Conservation (phyloP, 2,797 vertebrate genomes). For the Tapirus indicus region DNA sequence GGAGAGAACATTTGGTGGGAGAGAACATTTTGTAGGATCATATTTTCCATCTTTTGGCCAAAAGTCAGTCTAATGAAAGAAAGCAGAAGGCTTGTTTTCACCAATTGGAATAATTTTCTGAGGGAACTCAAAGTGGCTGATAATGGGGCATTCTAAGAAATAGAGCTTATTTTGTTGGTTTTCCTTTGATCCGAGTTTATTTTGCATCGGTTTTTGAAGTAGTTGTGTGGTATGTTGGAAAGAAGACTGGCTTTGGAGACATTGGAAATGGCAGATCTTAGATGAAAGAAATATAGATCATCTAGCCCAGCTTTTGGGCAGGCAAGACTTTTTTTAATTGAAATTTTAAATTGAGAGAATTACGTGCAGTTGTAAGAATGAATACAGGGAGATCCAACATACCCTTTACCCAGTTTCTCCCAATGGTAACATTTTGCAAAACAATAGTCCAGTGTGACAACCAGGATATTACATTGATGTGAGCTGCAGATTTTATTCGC, state of each 20-base stretch:
- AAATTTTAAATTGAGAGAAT: not conserved
- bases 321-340: not conserved
- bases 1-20: constrained; percentile 1
- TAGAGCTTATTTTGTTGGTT: not conserved
- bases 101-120: constrained; percentile 25
- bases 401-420: not conserved
- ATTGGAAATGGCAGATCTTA: not conserved
- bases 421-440: constrained; percentile 20
- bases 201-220: not conserved
- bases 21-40: not conserved
- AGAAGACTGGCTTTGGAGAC: constrained; percentile 2
- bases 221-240: not conserved
- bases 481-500: not conserved
- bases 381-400: not conserved
- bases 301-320: not conserved
- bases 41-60: constrained; percentile 1
- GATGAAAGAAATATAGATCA: not conserved
- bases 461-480: not conserved
- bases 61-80: constrained; percentile 35
- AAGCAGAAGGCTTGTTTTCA: not conserved
- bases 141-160: not conserved
- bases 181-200: constrained; percentile 26
- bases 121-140: not conserved
- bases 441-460: not conserved
- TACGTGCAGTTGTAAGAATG: not conserved